Evolutionary conservation across 1,140 invertebrate species (phyloP).

Genomic region (Drosophila navojoa): DNA sequence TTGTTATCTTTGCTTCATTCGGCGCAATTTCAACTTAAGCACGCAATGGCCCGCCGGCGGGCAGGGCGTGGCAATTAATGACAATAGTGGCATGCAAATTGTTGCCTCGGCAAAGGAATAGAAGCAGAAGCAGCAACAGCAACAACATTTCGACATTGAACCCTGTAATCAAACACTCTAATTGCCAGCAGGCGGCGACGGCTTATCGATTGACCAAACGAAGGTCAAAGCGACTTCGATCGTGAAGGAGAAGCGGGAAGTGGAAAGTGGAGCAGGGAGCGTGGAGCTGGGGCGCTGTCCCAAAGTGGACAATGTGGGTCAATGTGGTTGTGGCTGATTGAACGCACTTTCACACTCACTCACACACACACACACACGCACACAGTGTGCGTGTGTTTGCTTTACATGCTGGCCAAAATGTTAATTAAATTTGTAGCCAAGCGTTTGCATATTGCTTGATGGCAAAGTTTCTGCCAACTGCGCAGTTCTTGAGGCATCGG

Average conservation of each 20-base stretch:
- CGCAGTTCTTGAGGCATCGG: background rate
- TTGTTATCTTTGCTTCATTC: conserved; percentile 75
- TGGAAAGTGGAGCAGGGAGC: background rate
- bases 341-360: background rate
- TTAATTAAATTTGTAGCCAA: conserved; percentile 69
- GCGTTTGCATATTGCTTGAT: conserved; percentile 40
- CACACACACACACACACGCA: background rate
- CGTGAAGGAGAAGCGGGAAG: background rate
- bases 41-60: conserved; percentile 61
- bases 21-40: conserved; percentile 76
- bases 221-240: conserved; percentile 30
- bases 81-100: conserved; percentile 52
- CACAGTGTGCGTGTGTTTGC: background rate
- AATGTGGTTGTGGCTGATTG: conserved; percentile 31
- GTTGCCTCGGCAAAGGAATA: conserved; percentile 23
- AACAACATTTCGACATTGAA: conserved; percentile 55
- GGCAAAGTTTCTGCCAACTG: conserved; percentile 22
- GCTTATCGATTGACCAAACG: conserved; percentile 24
- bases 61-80: conserved; percentile 70
- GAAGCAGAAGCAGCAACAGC: background rate
- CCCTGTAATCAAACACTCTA: conserved; percentile 38
- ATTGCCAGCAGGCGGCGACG: conserved; percentile 26
- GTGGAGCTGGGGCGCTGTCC: background rate
- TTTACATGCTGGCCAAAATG: conserved; percentile 39
- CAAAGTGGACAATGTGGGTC: conserved; percentile 38